Percentiles rank a stretch among this genome's conserved stretches.
Evolutionary conservation across 2,797 vertebrate species (phyloP).

Genomic region (Argyrosomus regius): DNA sequence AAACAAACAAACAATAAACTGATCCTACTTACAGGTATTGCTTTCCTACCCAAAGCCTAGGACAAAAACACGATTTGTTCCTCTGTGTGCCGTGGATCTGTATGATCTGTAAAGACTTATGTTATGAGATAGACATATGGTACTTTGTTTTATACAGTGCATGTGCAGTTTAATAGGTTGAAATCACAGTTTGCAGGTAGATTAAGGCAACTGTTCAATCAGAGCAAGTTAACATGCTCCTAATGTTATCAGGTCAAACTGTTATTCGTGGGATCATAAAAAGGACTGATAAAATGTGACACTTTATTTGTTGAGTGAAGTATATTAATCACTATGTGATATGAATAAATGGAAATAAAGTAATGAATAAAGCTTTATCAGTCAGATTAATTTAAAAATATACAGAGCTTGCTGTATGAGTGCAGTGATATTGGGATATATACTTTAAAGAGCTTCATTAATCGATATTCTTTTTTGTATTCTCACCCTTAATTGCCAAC

Average conservation of each 20-base stretch:
- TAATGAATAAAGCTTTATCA: too few relatives aligned
- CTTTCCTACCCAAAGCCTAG: neutral
- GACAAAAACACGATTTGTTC: neutral
- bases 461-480: neutral
- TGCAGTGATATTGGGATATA: neutral
- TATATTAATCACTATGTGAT: neutral
- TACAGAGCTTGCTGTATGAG: neutral
- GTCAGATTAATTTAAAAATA: neutral
- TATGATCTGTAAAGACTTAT: too few relatives aligned
- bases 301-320: neutral
- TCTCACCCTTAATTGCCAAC: neutral
- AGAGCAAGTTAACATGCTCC: neutral
- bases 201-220: neutral
- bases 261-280: neutral
- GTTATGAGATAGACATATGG: too few relatives aligned
- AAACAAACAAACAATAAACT: neutral
- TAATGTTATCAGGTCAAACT: too few relatives aligned
- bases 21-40: neutral
- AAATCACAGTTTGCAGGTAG: neutral
- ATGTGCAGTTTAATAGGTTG: neutral
- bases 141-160: neutral
- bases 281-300: too few relatives aligned
- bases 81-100: neutral
- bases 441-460: neutral
- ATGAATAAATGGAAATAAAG: neutral